Conservation (phyloP, 2,888 invertebrate genomes). For the Parelbella ahira region DNA sequence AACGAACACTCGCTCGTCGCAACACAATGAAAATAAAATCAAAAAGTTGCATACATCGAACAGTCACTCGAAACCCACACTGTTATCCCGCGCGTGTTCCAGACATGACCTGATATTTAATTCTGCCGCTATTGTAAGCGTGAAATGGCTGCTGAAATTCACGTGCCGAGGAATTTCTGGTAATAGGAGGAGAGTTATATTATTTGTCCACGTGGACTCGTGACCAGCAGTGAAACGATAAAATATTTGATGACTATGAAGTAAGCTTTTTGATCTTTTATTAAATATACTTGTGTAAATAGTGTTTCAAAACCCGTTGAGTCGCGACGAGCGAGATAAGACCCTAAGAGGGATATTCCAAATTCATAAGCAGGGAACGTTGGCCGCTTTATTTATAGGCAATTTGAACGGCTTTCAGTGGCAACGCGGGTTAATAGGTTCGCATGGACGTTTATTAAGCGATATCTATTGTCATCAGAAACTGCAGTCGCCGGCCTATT, state of each 20-base stretch:
- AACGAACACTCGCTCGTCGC: too few species aligned
- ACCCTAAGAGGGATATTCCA: constrained; percentile 6
- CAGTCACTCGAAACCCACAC: too few species aligned
- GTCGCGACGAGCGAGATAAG: neutral
- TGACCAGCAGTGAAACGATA: too few species aligned
- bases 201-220: too few species aligned
- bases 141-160: constrained; percentile 2
- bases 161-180: constrained; percentile 1
- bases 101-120: constrained; percentile 28
- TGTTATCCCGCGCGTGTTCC: constrained; percentile 26
- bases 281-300: too few species aligned
- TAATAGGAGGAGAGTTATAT: neutral
- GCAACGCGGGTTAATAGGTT: constrained; percentile 7
- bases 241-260: too few species aligned
- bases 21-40: too few species aligned
- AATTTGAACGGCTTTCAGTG: constrained; percentile 8
- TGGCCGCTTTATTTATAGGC: constrained; percentile 7
- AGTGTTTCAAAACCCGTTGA: too few species aligned
- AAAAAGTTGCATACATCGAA: too few species aligned
- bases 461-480: neutral
- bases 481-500: neutral
- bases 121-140: constrained; percentile 1
- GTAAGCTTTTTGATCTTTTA: too few species aligned
- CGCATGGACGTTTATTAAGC: neutral
- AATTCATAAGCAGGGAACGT: constrained; percentile 10